phyloP scores from a whole-genome alignment of 2,797 vertebrate genomes.

The Melanotaenia pygmaea region DNA sequence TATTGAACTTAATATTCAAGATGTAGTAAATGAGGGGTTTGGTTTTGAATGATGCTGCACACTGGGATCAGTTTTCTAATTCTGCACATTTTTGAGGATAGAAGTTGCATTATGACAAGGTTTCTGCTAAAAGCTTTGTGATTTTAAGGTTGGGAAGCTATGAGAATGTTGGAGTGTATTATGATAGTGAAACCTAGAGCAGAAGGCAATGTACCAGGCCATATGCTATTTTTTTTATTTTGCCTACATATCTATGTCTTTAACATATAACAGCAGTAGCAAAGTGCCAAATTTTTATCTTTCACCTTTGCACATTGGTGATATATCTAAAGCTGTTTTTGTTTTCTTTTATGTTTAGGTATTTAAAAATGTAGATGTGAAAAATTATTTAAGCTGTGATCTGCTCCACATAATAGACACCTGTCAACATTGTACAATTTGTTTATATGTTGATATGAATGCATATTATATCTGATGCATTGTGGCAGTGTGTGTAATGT shows the following conservation, averaged over 20 bases:
- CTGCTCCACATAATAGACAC: conserved; percentile 53
- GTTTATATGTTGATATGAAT: conserved; percentile 57
- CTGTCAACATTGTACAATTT: conserved; percentile 62
- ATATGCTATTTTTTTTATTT: conserved; percentile 60
- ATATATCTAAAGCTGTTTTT: conserved; percentile 56
- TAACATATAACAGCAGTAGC: conserved; percentile 58
- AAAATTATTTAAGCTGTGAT: conserved; percentile 76
- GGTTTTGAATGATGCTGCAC: conserved; percentile 30
- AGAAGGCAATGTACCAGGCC: conserved; percentile 56
- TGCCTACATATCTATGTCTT: conserved; percentile 67
- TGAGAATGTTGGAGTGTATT: conserved; percentile 35
- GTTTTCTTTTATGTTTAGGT: conserved; percentile 62
- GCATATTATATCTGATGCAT: conserved; percentile 58
- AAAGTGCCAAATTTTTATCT: conserved; percentile 75
- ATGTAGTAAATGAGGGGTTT: conserved; percentile 37
- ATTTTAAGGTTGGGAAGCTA: conserved; percentile 45
- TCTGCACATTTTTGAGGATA: conserved; percentile 39
- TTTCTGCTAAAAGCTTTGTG: conserved; percentile 46
- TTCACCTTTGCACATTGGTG: conserved; percentile 75
- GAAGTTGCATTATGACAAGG: conserved; percentile 38
- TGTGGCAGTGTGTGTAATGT: conserved; percentile 55
- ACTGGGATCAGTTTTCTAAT: conserved; percentile 53
- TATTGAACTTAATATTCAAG: conserved; percentile 46
- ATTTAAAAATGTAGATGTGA: conserved; percentile 75
- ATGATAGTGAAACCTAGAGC: conserved; percentile 41